phyloP scores from a whole-genome alignment of 1,140 invertebrate genomes.

The Danaus melanippus region DNA sequence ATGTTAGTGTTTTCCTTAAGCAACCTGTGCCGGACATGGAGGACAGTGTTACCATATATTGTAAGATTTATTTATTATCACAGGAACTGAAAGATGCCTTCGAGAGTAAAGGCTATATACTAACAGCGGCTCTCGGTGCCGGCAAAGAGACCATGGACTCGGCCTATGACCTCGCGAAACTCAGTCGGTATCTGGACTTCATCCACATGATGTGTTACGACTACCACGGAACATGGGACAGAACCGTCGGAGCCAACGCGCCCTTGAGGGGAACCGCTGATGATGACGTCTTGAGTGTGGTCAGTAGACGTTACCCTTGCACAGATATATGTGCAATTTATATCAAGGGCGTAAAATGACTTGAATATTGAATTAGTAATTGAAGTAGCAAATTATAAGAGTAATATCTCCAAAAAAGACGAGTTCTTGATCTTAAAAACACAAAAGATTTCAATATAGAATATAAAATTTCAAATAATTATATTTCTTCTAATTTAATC shows the following conservation, averaged over 20 bases:
- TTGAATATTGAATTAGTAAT: too few relatives aligned
- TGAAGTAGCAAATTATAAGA: too few relatives aligned
- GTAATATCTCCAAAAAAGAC: too few relatives aligned
- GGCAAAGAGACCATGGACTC: slow-evolving; percentile 79
- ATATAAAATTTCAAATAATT: slow-evolving; percentile 1
- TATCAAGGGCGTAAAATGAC: too few relatives aligned
- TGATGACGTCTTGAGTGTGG: slow-evolving; percentile 73
- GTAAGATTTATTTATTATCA: slow-evolving; percentile 1
- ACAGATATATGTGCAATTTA: too few relatives aligned
- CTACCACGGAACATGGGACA: slow-evolving; percentile 90
- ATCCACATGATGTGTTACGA: slow-evolving; percentile 94
- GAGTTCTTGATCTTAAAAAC: too few relatives aligned
- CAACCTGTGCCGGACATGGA: too few relatives aligned
- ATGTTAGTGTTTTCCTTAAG: too few relatives aligned
- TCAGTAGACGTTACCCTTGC: slow-evolving; percentile 45
- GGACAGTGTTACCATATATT: background rate
- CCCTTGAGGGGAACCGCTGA: slow-evolving; percentile 72
- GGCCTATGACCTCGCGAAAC: slow-evolving; percentile 82
- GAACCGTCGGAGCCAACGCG: slow-evolving; percentile 81
- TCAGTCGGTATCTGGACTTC: slow-evolving; percentile 84
- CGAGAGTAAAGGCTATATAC: slow-evolving; percentile 62
- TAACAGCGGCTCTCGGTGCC: slow-evolving; percentile 85
- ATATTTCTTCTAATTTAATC: too few relatives aligned
- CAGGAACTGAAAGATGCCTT: slow-evolving; percentile 70
- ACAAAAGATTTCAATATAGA: background rate